Evolutionary conservation across 2,888 invertebrate species (phyloP), one percentile per base, ranked within the genome.

Genomic region (Eugnorisma glareosa): DNA sequence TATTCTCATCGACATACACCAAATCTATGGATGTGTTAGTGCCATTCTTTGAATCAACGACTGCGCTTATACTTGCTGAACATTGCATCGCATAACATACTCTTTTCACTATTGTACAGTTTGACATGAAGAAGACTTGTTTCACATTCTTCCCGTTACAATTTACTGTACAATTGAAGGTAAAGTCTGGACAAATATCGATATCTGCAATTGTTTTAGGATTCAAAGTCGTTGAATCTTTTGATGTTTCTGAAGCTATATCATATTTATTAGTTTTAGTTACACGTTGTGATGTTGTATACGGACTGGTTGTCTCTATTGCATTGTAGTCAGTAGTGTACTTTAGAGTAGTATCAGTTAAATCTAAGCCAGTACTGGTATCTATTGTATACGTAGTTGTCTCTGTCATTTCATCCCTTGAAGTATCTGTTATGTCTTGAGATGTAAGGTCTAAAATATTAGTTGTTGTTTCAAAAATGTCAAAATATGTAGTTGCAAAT

Each of bases 121-220:
- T 94, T 0, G 91, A 93, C 78, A 96, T 92, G 73, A 90, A 91
- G 88, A 94, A 93, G 35, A 94, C 92, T 91, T 96, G 95, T 21
- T 95, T 96, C 35, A 96, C 90, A 79, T 94, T 94, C 75, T 88
- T 89, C 5, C 92, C 92, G 24, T 90, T 92, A 87, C 96, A 96
- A 37, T 86, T 90, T 18, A 92, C 86, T 28, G 96, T 93, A 84
- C 93, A 95, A 83, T 96, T 96, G 67, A 96, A 94, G 0, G 92
- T 82, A 51, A 92, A 88, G 67, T 93, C 89, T 57, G 93, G 92
- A 76, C 94, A 95, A 28, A 82, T 77, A 28, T 81, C 35, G 15
- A 80, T 48, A n/a, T 67, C 77, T 37, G 64, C 57, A 18, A 67
- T 35, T 15, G 57, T 64, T 64, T 72, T 70, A 3, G 71, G 24